phyloP scores from a whole-genome alignment of 2,888 invertebrate genomes.

The Trissoscelio sp. region DNA sequence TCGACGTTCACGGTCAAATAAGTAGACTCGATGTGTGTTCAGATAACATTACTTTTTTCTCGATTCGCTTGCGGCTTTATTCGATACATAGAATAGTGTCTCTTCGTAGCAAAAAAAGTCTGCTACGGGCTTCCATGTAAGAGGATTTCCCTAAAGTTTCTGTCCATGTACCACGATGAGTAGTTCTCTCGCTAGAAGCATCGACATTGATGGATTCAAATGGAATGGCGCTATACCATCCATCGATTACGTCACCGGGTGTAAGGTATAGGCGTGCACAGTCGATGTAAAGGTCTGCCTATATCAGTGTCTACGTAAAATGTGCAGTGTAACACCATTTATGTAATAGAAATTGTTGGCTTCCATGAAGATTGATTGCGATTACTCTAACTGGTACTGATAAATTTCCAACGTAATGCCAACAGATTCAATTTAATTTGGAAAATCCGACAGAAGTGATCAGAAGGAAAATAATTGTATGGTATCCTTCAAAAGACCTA shows the following conservation, averaged over 20 bases:
- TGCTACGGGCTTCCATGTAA: conserved; percentile 61
- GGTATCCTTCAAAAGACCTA: too few relatives aligned
- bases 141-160: conserved; percentile 67
- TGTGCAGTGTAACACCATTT: conserved; percentile 46
- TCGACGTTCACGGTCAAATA: conserved; percentile 17
- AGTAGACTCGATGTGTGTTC: neutral
- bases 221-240: conserved; percentile 66
- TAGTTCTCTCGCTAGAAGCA: conserved; percentile 68
- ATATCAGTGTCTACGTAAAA: conserved; percentile 51
- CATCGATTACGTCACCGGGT: conserved; percentile 65
- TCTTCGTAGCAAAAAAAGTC: conserved; percentile 55
- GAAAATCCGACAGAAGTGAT: neutral
- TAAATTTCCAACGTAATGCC: conserved; percentile 6
- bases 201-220: conserved; percentile 74
- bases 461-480: too few relatives aligned
- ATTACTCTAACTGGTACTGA: conserved; percentile 10
- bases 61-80: conserved; percentile 46
- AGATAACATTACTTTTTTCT: conserved; percentile 22
- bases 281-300: conserved; percentile 36
- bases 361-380: conserved; percentile 31
- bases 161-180: conserved; percentile 67
- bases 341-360: conserved; percentile 50
- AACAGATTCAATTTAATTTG: neutral
- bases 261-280: conserved; percentile 45
- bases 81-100: conserved; percentile 44